phyloP scores from a whole-genome alignment of 2,113 vertebrate genomes.

The Corvus moneduloides region DNA sequence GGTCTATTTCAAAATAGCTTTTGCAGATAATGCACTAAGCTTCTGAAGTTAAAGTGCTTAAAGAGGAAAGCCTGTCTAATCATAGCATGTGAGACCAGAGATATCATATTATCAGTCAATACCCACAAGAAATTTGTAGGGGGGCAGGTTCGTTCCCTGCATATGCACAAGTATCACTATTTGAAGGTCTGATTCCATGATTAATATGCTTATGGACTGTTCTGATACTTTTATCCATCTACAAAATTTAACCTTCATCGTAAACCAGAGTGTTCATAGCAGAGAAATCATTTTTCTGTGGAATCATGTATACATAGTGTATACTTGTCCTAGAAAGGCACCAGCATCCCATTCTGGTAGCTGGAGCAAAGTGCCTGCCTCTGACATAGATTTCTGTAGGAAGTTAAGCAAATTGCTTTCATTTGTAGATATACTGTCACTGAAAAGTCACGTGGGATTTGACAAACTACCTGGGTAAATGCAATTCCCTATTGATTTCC shows the following conservation, averaged over 20 bases:
- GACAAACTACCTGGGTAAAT: neutral
- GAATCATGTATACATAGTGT: neutral
- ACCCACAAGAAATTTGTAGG: neutral
- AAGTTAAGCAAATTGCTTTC: neutral
- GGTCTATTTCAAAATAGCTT: neutral
- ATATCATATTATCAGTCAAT: neutral
- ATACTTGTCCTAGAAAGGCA: neutral
- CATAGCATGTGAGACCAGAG: slow-evolving; percentile 6
- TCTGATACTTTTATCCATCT: neutral
- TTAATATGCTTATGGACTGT: neutral
- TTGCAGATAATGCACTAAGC: slow-evolving; percentile 1
- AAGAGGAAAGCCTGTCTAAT: slow-evolving; percentile 16
- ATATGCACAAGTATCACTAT: neutral
- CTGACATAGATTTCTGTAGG: neutral
- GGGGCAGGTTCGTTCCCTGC: neutral
- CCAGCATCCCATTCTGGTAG: neutral
- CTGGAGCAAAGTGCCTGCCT: neutral
- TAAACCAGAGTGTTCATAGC: neutral
- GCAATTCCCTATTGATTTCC: neutral
- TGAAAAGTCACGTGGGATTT: neutral
- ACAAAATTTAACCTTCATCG: neutral
- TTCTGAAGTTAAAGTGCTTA: slow-evolving; percentile 20
- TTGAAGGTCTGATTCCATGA: neutral
- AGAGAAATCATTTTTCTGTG: neutral
- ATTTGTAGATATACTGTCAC: neutral